Conservation (phyloP, 1,140 invertebrate species). For the Polypedilum vanderplanki region DNA sequence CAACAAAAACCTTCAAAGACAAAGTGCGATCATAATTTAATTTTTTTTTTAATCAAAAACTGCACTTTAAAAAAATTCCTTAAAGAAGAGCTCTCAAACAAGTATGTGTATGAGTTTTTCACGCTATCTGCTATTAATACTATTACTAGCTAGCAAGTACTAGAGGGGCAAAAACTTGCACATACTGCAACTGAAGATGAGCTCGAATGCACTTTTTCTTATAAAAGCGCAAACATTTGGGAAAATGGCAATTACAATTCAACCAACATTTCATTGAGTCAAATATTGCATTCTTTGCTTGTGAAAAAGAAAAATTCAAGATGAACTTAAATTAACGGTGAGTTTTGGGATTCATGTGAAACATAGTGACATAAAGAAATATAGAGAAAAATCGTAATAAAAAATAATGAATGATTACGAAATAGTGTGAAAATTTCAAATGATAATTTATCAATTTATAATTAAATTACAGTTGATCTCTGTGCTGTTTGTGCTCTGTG, state of each 20-base stretch:
- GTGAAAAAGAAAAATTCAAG: neutral
- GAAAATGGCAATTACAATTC: constrained; percentile 15
- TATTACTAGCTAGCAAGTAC: neutral
- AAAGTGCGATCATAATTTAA: no score
- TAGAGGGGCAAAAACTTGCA: neutral
- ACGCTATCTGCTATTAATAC: constrained; percentile 5
- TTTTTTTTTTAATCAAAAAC: neutral
- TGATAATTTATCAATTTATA: neutral
- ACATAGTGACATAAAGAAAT: neutral
- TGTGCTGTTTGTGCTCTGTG: neutral
- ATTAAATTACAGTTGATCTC: constrained; percentile 18
- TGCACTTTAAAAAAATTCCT: neutral
- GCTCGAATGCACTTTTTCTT: neutral
- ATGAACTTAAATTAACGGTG: constrained; percentile 11
- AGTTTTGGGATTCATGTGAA: neutral
- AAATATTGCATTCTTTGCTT: neutral
- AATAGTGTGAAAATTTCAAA: constrained; percentile 1
- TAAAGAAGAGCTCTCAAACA: neutral
- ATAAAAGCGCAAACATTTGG: neutral
- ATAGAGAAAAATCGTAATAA: neutral
- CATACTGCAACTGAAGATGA: neutral
- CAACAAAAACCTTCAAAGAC: no score
- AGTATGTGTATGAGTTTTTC: neutral
- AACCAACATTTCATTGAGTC: neutral
- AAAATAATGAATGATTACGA: neutral